A percentile compares a stretch with the other conserved stretches of the same genome.
Conservation (phyloP, 2,113 vertebrate species). For the Odontesthes bonariensis region DNA sequence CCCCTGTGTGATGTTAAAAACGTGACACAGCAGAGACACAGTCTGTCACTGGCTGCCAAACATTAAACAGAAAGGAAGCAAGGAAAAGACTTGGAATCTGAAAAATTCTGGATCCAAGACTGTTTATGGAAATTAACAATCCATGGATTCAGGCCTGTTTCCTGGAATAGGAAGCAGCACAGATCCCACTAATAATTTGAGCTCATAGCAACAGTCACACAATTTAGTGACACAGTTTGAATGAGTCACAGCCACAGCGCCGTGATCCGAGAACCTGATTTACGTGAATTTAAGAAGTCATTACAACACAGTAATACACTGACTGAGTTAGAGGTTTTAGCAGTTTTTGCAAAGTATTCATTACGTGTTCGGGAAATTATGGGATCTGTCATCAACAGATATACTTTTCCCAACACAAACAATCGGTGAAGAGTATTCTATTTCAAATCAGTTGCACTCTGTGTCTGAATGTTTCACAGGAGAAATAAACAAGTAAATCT, state of each 20-base stretch:
- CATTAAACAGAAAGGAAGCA: slow-evolving; percentile 78
- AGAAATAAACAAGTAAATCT: too few species aligned
- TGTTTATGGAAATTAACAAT: slow-evolving; percentile 82
- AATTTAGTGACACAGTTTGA: slow-evolving; percentile 9
- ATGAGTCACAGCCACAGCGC: slow-evolving; percentile 6
- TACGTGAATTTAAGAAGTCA: neutral
- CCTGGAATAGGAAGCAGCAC: slow-evolving; percentile 74
- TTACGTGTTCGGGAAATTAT: too few species aligned
- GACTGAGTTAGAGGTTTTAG: too few species aligned
- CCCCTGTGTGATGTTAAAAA: slow-evolving; percentile 37
- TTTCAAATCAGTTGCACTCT: too few species aligned
- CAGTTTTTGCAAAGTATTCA: neutral
- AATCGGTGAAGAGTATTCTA: too few species aligned
- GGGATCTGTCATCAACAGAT: too few species aligned
- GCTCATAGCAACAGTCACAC: slow-evolving; percentile 51
- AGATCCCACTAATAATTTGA: slow-evolving; percentile 52
- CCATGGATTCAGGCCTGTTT: slow-evolving; percentile 64
- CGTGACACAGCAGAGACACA: slow-evolving; percentile 44
- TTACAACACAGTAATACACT: neutral
- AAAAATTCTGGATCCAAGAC: slow-evolving; percentile 71
- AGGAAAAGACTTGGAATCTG: slow-evolving; percentile 77
- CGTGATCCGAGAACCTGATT: neutral
- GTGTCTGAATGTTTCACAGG: too few species aligned
- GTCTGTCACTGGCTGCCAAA: slow-evolving; percentile 44
- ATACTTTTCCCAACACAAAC: too few species aligned